Percentiles rank a stretch among this genome's conserved stretches.
Evolutionary conservation across 2,797 vertebrate genomes (phyloP).

Genomic region (Tenualosa ilisha): DNA sequence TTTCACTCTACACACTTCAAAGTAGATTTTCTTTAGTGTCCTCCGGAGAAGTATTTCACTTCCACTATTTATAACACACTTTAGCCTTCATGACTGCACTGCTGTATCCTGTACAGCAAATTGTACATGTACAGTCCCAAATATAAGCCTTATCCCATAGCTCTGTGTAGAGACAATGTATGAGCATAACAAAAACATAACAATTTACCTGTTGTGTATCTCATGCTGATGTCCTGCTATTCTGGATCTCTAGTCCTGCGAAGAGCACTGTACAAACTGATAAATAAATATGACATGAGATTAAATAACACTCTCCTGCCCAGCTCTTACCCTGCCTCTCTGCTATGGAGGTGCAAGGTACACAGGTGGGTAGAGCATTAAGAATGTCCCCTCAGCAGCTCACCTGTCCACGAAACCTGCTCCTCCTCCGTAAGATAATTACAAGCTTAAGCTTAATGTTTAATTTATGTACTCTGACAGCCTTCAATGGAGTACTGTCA

Average conservation of each 20-base stretch:
- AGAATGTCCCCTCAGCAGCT: conserved; percentile 54
- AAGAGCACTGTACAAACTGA: neutral
- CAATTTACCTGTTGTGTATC: conserved; percentile 72
- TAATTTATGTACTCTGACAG: conserved; percentile 59
- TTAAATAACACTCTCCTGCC: neutral
- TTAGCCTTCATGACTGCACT: neutral
- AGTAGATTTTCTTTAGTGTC: neutral
- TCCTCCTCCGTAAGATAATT: conserved; percentile 40
- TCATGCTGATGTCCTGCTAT: conserved; percentile 61
- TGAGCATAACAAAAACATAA: neutral
- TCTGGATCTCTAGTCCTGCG: neutral
- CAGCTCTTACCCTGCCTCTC: conserved; percentile 33
- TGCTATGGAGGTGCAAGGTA: conserved; percentile 70
- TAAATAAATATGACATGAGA: neutral
- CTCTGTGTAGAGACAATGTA: neutral
- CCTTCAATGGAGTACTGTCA: neutral
- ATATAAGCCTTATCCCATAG: neutral
- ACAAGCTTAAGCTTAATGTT: conserved; percentile 83
- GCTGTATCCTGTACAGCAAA: neutral
- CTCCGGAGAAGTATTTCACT: neutral
- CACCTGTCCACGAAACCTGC: conserved; percentile 42
- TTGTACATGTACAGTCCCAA: neutral
- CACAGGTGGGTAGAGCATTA: conserved; percentile 63
- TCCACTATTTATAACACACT: neutral
- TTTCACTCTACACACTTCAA: neutral